Conservation (phyloP, 2,888 invertebrate genomes). For the Sphecodes monilicornis region DNA sequence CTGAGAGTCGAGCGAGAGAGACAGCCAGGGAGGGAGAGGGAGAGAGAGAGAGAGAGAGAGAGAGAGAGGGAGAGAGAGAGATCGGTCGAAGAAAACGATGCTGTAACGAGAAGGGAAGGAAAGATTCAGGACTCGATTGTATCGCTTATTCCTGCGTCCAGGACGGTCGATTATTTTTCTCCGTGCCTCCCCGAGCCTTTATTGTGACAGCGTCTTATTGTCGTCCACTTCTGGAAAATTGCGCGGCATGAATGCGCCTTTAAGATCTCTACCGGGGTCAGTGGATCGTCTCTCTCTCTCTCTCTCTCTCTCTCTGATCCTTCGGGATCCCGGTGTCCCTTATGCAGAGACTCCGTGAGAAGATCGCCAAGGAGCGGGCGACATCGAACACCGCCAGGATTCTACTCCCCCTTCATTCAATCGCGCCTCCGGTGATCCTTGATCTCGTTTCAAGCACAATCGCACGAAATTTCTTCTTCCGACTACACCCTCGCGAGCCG, state of each 20-base stretch:
- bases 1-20: neutral
- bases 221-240: slow-evolving; percentile 81
- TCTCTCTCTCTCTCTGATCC: slow-evolving; percentile 39
- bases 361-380: slow-evolving; percentile 48
- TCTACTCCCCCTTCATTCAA: slow-evolving; percentile 29
- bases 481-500: neutral
- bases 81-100: neutral
- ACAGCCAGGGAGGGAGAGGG: neutral
- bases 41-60: neutral
- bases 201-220: slow-evolving; percentile 80
- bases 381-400: slow-evolving; percentile 54
- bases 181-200: slow-evolving; percentile 66
- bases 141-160: slow-evolving; percentile 78
- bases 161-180: slow-evolving; percentile 74
- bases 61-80: neutral
- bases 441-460: slow-evolving; percentile 25
- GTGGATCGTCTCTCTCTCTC: slow-evolving; percentile 56
- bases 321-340: slow-evolving; percentile 44
- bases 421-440: slow-evolving; percentile 11
- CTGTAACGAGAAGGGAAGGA: slow-evolving; percentile 23
- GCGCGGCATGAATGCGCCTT: slow-evolving; percentile 71
- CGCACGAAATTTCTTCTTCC: neutral
- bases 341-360: slow-evolving; percentile 51
- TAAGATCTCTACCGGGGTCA: slow-evolving; percentile 67
- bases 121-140: slow-evolving; percentile 77